These are phyloP conservation scores for Chlorospingus semifuscus DNA, from an alignment of 2,797 vertebrate species.

Conservation along the genomic window DNA sequence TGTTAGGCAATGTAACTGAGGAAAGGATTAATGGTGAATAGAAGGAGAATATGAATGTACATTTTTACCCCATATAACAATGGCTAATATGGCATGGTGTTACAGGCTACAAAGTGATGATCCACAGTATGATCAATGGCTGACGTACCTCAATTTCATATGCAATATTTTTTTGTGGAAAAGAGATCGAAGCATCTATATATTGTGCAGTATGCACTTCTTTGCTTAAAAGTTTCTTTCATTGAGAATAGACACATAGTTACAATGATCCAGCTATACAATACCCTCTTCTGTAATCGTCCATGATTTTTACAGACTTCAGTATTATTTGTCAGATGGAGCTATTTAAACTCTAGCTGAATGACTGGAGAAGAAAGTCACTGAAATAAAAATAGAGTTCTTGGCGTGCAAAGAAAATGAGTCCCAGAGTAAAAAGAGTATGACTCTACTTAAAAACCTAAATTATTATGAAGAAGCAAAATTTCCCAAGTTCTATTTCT, in stretches of 20 bases:
- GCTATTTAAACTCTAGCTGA: neutral
- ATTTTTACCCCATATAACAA: neutral
- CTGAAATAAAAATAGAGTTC: neutral
- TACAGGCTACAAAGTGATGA: neutral
- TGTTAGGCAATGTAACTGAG: neutral
- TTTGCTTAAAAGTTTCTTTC: neutral
- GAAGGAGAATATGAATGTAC: neutral
- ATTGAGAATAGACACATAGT: neutral
- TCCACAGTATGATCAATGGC: neutral
- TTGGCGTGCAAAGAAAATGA: neutral
- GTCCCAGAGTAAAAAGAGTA: neutral
- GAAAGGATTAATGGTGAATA: neutral
- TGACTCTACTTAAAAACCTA: neutral
- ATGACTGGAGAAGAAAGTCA: neutral
- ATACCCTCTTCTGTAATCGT: neutral
- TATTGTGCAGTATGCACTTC: neutral
- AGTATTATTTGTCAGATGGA: neutral
- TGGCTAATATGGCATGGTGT: neutral
- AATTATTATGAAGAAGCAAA: neutral
- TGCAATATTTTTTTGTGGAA: neutral
- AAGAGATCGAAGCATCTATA: neutral
- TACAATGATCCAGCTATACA: neutral
- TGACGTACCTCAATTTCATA: neutral
- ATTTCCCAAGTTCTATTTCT: neutral
- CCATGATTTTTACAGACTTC: neutral